Percentiles rank a stretch among this genome's conserved stretches.
Evolutionary conservation across 2,113 vertebrate species (phyloP).

Genomic region (Cavia aperea): DNA sequence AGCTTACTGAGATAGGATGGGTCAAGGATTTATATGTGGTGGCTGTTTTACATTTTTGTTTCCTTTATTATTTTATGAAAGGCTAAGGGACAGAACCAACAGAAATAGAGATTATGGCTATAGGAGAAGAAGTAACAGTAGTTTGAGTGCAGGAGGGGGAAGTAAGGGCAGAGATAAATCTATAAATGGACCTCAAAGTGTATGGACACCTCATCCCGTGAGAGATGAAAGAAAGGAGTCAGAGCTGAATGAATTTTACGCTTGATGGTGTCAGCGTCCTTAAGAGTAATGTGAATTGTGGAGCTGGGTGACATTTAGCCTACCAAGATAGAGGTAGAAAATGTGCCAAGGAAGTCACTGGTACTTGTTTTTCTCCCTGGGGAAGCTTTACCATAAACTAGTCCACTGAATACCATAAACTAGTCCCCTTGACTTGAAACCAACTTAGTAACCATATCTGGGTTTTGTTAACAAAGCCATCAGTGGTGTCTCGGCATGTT

Average conservation of each 20-base stretch:
- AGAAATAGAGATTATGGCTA: neutral
- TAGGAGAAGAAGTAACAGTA: neutral
- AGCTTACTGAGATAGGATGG: neutral
- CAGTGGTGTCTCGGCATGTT: neutral
- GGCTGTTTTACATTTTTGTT: conserved; percentile 9
- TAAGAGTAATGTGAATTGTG: neutral
- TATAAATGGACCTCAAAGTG: neutral
- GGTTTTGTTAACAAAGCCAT: neutral
- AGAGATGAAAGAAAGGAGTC: neutral
- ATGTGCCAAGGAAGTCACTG: neutral
- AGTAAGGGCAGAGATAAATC: neutral
- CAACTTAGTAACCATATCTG: neutral
- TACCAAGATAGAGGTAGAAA: neutral
- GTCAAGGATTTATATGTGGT: neutral
- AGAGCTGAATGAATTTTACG: neutral
- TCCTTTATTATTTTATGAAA: conserved; percentile 20
- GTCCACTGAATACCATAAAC: neutral
- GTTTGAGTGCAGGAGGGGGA: neutral
- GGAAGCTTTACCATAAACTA: neutral
- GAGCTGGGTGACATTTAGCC: neutral
- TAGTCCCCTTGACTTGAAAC: neutral
- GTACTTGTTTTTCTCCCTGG: neutral
- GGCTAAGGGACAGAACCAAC: neutral
- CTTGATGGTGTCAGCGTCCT: neutral
- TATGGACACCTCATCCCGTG: neutral